These are phyloP conservation scores for Ooceraea biroi DNA, from an alignment of 1,140 invertebrate species.

Conservation along the genomic window DNA sequence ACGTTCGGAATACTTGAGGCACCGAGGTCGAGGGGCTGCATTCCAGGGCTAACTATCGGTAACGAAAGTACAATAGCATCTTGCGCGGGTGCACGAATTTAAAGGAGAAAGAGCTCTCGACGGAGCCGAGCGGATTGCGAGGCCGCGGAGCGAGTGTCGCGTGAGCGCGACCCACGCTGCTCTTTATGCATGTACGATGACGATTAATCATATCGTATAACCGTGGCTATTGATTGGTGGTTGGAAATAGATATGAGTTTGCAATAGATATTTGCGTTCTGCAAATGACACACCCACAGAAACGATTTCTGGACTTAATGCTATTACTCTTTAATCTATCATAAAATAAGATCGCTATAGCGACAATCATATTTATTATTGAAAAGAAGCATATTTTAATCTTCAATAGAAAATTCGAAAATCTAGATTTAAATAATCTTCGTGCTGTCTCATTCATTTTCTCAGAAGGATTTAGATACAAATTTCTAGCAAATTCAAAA, in stretches of 20 bases:
- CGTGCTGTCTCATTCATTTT: too few species aligned
- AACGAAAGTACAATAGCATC: slow-evolving; percentile 61
- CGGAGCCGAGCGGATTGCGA: slow-evolving; percentile 18
- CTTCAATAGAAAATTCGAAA: too few species aligned
- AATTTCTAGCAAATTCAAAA: too few species aligned
- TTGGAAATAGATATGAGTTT: neutral
- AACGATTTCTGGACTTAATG: too few species aligned
- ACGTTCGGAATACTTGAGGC: slow-evolving; percentile 53
- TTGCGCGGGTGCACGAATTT: slow-evolving; percentile 28
- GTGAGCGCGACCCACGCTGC: neutral
- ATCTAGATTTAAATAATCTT: too few species aligned
- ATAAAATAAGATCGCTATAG: too few species aligned
- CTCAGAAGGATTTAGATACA: too few species aligned
- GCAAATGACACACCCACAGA: neutral
- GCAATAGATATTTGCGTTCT: neutral
- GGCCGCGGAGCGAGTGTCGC: neutral
- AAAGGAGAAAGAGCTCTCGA: slow-evolving; percentile 51
- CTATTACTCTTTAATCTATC: too few species aligned
- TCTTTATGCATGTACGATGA: neutral
- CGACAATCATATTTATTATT: too few species aligned
- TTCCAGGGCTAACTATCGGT: slow-evolving; percentile 49
- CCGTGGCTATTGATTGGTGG: neutral
- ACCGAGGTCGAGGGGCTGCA: slow-evolving; percentile 56
- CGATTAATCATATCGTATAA: slow-evolving; percentile 21
- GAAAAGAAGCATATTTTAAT: too few species aligned